These are phyloP conservation scores for Salvelinus fontinalis DNA, from an alignment of 2,113 vertebrate species.

Conservation along the genomic window DNA sequence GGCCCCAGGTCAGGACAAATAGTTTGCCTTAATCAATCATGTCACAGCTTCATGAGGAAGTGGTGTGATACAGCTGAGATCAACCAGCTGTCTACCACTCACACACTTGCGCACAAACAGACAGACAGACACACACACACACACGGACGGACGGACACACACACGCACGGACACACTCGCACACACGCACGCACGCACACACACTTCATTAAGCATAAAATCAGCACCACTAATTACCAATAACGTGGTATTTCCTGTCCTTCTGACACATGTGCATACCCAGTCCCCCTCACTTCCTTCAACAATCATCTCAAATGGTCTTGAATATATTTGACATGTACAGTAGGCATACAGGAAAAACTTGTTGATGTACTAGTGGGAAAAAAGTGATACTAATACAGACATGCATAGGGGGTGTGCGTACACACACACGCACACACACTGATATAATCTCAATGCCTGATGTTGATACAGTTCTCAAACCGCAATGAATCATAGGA, in stretches of 20 bases:
- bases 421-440: neutral
- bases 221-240: slow-evolving; percentile 48
- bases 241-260: slow-evolving; percentile 59
- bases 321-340: slow-evolving; percentile 24
- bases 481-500: neutral
- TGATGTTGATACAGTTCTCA: neutral
- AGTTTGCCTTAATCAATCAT: slow-evolving; percentile 30
- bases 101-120: neutral
- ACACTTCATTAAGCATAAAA: slow-evolving; percentile 23
- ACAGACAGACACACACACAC: neutral
- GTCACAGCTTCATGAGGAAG: slow-evolving; percentile 51
- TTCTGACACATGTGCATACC: slow-evolving; percentile 45
- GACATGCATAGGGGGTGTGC: neutral
- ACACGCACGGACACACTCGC: neutral
- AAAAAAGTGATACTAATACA: slow-evolving; percentile 2
- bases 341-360: slow-evolving; percentile 33
- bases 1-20: slow-evolving; percentile 48
- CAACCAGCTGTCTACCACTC: slow-evolving; percentile 48
- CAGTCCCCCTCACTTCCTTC: slow-evolving; percentile 27
- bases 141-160: neutral
- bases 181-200: neutral
- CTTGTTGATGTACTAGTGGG: slow-evolving; percentile 52
- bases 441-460: neutral
- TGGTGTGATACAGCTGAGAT: slow-evolving; percentile 44
- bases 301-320: slow-evolving; percentile 33